Evolutionary conservation across 1,140 invertebrate species (phyloP).

Genomic region (Harlomillsia oculata): DNA sequence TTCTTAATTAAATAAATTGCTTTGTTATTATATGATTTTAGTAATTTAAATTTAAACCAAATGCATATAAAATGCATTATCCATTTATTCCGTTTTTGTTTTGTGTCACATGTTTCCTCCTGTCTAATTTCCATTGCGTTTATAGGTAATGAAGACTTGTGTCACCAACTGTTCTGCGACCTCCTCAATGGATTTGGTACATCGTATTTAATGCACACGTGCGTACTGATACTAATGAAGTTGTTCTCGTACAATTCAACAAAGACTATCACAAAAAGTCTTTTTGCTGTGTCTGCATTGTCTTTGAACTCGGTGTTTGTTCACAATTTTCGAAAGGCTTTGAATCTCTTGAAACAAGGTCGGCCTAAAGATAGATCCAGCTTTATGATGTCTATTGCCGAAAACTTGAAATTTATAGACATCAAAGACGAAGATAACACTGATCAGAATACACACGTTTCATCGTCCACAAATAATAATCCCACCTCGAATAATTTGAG

Average conservation of each 20-base stretch:
- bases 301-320: slow-evolving; percentile 25
- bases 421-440: slow-evolving; percentile 25
- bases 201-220: slow-evolving; percentile 30
- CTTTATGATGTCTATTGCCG: slow-evolving; percentile 32
- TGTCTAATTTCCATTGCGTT: neutral
- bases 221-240: slow-evolving; percentile 29
- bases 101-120: too few species aligned
- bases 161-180: slow-evolving; percentile 34
- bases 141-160: slow-evolving; percentile 34
- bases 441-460: neutral
- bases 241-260: slow-evolving; percentile 26
- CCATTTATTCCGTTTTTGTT: too few species aligned
- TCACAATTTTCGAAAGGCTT: slow-evolving; percentile 34
- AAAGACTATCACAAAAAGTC: slow-evolving; percentile 29
- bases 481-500: neutral
- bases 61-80: too few species aligned
- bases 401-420: slow-evolving; percentile 34
- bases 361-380: slow-evolving; percentile 34
- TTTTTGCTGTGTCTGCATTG: slow-evolving; percentile 30
- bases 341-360: slow-evolving; percentile 27
- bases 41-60: neutral
- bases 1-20: neutral
- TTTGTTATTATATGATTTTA: neutral
- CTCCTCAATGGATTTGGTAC: slow-evolving; percentile 34
- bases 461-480: neutral